phyloP scores from a whole-genome alignment of 2,888 invertebrate genomes.

The Megaustenia siamemsis region DNA sequence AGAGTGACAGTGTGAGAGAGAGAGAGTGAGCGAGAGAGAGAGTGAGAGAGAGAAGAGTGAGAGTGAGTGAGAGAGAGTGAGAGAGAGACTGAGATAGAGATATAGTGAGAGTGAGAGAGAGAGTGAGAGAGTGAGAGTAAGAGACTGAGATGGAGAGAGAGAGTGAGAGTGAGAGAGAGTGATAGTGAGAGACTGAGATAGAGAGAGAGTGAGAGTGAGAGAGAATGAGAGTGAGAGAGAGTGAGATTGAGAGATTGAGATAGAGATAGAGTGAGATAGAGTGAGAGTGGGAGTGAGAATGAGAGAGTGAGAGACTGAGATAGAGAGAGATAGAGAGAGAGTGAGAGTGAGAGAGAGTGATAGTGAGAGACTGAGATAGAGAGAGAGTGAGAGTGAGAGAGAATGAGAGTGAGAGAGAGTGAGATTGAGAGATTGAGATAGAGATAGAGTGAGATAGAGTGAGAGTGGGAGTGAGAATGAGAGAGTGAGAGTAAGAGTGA shows the following conservation, averaged over 20 bases:
- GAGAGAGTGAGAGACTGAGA: neutral
- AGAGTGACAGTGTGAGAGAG: too few relatives aligned
- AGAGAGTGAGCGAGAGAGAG: too few relatives aligned
- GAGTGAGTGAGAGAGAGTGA: neutral
- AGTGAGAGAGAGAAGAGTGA: neutral
- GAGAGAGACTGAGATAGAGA: neutral
- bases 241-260: neutral
- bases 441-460: neutral
- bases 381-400: neutral
- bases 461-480: neutral
- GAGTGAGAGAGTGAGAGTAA: neutral
- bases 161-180: neutral
- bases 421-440: neutral
- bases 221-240: neutral
- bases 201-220: too few relatives aligned
- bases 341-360: neutral
- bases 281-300: too few relatives aligned
- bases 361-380: neutral
- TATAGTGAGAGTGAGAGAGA: too few relatives aligned
- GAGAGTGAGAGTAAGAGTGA: neutral
- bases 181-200: too few relatives aligned
- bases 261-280: neutral
- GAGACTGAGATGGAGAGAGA: neutral
- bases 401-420: neutral
- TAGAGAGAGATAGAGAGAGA: neutral